Evolutionary conservation across 2,797 vertebrate species (phyloP).

Genomic region (Tamandua tetradactyla): DNA sequence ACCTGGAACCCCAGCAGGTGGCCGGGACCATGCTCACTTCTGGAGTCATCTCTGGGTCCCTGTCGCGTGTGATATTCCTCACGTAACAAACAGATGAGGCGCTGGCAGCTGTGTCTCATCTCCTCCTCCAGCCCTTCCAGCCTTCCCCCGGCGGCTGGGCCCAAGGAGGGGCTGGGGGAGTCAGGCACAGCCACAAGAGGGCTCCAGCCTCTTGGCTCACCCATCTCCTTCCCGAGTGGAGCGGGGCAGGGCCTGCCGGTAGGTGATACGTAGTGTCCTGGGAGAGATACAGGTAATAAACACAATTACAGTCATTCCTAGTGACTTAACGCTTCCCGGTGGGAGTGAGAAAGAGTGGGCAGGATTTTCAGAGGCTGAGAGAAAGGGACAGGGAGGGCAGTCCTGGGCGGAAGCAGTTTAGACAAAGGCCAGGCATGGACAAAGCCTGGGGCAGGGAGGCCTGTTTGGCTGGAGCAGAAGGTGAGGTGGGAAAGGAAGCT

Average conservation of each 20-base stretch:
- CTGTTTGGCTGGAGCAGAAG: not conserved
- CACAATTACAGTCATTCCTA: not conserved
- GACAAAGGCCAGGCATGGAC: not conserved
- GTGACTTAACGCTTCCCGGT: not conserved
- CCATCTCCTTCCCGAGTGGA: not conserved
- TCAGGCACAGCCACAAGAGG: not conserved
- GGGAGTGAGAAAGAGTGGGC: not conserved
- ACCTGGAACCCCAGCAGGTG: not conserved
- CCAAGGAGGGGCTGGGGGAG: not conserved
- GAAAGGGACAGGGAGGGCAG: not conserved
- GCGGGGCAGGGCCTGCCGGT: not conserved
- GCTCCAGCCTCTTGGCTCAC: not conserved
- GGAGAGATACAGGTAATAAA: not conserved
- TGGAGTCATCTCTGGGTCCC: not conserved
- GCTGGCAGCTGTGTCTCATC: not conserved
- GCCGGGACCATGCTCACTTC: not conserved
- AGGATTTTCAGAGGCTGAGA: not conserved
- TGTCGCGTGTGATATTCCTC: not conserved
- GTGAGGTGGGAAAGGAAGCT: not conserved
- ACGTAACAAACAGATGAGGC: not conserved
- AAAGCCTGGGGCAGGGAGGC: not conserved
- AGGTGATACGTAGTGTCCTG: not conserved
- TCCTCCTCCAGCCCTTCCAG: not conserved
- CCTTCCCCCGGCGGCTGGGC: not conserved
- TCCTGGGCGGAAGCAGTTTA: no score